phyloP scores from a whole-genome alignment of 2,888 invertebrate species.

The Candidula unifasciata region DNA sequence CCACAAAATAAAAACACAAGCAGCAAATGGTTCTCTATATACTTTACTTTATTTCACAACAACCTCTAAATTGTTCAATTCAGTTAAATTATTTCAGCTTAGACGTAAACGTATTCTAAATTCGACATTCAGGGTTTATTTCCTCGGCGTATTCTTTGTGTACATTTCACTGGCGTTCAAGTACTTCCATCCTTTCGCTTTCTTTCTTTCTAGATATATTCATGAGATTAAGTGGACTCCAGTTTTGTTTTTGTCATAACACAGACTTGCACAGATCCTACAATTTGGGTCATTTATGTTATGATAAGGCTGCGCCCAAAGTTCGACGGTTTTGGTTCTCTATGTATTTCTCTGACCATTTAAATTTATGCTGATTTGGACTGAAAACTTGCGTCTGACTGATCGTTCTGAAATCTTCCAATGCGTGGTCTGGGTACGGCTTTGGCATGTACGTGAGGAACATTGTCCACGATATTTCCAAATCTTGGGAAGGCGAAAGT shows the following conservation, averaged over 20 bases:
- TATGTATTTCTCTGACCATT: not conserved
- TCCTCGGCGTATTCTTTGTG: too few relatives aligned
- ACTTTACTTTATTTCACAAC: too few relatives aligned
- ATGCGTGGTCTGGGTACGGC: conserved; percentile 42
- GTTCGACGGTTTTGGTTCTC: not conserved
- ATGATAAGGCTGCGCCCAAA: not conserved
- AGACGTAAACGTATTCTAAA: too few relatives aligned
- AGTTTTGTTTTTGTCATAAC: too few relatives aligned
- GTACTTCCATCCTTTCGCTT: not conserved
- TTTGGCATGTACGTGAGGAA: conserved; percentile 15
- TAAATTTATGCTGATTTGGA: not conserved
- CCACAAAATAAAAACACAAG: too few relatives aligned
- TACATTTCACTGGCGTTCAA: too few relatives aligned
- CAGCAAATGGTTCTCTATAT: too few relatives aligned
- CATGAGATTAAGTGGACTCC: not conserved
- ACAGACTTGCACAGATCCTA: not conserved
- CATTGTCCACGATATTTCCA: not conserved
- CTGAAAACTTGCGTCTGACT: not conserved
- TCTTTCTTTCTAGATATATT: not conserved
- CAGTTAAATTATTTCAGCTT: too few relatives aligned
- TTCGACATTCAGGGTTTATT: too few relatives aligned
- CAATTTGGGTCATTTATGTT: not conserved
- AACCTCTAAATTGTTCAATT: too few relatives aligned
- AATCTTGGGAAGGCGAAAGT: conserved; percentile 21
- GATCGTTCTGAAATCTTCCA: conserved; percentile 28